Conservation (phyloP, 2,113 vertebrate genomes). For the Charadrius vociferus region DNA sequence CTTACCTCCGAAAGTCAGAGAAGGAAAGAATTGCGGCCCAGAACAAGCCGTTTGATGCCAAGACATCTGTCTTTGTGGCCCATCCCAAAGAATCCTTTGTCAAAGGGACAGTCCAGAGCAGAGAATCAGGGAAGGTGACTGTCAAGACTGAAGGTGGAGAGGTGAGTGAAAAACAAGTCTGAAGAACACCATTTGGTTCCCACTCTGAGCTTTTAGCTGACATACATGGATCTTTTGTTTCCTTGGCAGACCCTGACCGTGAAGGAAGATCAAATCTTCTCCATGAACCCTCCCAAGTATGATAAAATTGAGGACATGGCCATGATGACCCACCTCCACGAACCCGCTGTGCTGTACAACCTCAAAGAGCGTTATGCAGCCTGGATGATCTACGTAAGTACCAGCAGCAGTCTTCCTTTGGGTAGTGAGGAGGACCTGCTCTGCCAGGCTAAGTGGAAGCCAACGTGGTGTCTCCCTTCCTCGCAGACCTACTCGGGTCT, state of each 20-base stretch:
- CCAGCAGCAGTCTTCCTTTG: neutral
- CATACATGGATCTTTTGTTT: no score
- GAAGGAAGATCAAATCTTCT: neutral
- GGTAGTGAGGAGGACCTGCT: no score
- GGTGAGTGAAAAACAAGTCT: constrained; percentile 40
- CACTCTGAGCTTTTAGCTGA: no score
- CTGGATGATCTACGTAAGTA: constrained; percentile 83
- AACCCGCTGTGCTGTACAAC: constrained; percentile 81
- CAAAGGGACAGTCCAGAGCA: constrained; percentile 70
- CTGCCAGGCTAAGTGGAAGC: no score
- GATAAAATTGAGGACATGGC: constrained; percentile 91
- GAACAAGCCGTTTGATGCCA: no score
- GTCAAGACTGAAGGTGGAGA: constrained; percentile 73
- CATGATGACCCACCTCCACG: constrained; percentile 91
- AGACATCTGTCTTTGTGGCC: no score
- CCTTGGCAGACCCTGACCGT: neutral
- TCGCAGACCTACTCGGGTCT: constrained; percentile 75
- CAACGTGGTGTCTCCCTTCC: no score
- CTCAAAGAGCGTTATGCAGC: constrained; percentile 83
- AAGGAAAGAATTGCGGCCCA: no score
- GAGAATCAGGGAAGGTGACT: constrained; percentile 72
- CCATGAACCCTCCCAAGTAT: constrained; percentile 87
- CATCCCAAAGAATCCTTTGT: constrained; percentile 78
- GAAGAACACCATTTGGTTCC: no score
- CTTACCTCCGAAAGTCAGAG: no score